phyloP scores from a whole-genome alignment of 2,113 vertebrate genomes.

The cat (Felis catus) region F.catus_Fca126_mat1.0 CM031420.1:116876501-116877000 shows the following conservation, averaged over 20 bases:
- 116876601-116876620: background rate
- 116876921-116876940: background rate
- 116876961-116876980: background rate
- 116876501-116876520: background rate
- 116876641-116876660: constrained; percentile 22
- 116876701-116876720: background rate
- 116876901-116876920: background rate
- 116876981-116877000: background rate
- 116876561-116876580: background rate
- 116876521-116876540: background rate
- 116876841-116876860: background rate
- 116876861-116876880: background rate
- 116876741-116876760: background rate
- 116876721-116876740: background rate
- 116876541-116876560: background rate
- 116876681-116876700: background rate
- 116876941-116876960: background rate
- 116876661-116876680: background rate
- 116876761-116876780: background rate
- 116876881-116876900: constrained; percentile 5
- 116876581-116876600: background rate
- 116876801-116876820: background rate
- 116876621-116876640: background rate
- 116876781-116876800: background rate
- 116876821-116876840: background rate